Conservation (phyloP, 2,888 invertebrate species). For the Helleia helle region DNA sequence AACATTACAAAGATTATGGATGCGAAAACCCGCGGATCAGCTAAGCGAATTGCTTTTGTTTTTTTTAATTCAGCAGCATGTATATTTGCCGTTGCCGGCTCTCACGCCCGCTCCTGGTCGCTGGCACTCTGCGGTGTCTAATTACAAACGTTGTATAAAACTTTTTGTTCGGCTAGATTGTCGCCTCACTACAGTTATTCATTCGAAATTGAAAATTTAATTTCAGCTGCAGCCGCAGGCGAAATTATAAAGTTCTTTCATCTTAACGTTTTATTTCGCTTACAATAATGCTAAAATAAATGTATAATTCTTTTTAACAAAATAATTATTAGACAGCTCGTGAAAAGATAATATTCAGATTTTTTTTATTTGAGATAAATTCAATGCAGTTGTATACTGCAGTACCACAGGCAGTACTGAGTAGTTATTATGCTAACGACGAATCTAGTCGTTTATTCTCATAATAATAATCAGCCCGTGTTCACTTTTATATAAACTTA, state of each 20-base stretch:
- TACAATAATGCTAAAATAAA: constrained; percentile 2
- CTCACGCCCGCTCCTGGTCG: neutral
- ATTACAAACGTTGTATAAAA: constrained; percentile 56
- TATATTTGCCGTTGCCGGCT: constrained; percentile 14
- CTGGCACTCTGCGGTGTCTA: constrained; percentile 39
- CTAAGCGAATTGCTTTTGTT: constrained; percentile 16
- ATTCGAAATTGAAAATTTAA: constrained; percentile 53
- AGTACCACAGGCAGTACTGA: too few relatives aligned
- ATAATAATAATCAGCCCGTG: too few relatives aligned
- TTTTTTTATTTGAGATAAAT: too few relatives aligned
- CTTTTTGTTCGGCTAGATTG: constrained; percentile 57
- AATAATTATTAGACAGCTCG: too few relatives aligned
- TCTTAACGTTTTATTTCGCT: constrained; percentile 10
- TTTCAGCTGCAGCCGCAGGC: constrained; percentile 27
- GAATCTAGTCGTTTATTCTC: too few relatives aligned
- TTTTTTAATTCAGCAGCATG: constrained; percentile 19
- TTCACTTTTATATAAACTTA: too few relatives aligned
- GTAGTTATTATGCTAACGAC: too few relatives aligned
- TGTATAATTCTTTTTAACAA: neutral
- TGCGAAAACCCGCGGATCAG: constrained; percentile 11
- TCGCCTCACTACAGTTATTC: constrained; percentile 50
- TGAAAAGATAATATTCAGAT: too few relatives aligned
- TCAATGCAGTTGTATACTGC: too few relatives aligned
- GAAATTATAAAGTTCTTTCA: constrained; percentile 14
- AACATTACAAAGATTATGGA: too few relatives aligned